Base-by-base conservation (phyloP, 2,113 vertebrate species). In the Prochilodus magdalenae region DNA sequence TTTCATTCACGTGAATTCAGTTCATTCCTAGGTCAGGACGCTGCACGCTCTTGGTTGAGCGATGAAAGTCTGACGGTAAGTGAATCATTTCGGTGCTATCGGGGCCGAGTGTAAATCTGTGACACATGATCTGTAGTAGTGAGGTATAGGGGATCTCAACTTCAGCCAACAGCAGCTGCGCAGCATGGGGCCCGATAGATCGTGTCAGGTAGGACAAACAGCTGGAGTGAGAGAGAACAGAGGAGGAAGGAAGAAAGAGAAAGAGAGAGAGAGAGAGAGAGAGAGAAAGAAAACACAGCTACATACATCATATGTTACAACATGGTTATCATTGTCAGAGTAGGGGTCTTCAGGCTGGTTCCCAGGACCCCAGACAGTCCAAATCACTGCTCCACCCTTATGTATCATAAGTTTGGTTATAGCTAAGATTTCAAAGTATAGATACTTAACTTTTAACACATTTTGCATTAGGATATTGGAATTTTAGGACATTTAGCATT, bases 131-230 rank as follows among this genome's bases (percentile, higher is more conserved):
- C 22, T 79, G 83, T 14, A 62, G 75, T 13, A 70, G 36, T 12
- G 53, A 60, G 57, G 73, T 62, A 29, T n/a, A 80, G 66, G 12
- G n/a, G 44, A 66, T 74, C 83, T 89, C 87, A 89, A 87, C 7
- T 40, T 20, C 11, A 30, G 89, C 90, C 91, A 93, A 49, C 75
- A 74, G 87, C 82, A 89, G 75, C 76, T 53, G 76, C 62, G 47
- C 83, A 80, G 87, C 88, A 89, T 77, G 86, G 78, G 83, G 40
- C 44, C 20, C 47, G 71, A 69, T 22, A 73, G 73, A 65, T 80
- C 63, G 83, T 82, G 84, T 69, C 85, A n/a, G n/a, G n/a, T 82
- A 84, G 33, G 80, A 89, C 83, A 62, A 65, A 73, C 69, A 73
- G 75, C 62, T 72, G 67, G 57, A 24, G 20, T 11, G 7, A 44